A percentile compares a stretch with the other conserved stretches of the same genome.
These are phyloP conservation scores for Hirudo medicinalis DNA, from an alignment of 1,140 invertebrate species.

Conservation along the genomic window DNA sequence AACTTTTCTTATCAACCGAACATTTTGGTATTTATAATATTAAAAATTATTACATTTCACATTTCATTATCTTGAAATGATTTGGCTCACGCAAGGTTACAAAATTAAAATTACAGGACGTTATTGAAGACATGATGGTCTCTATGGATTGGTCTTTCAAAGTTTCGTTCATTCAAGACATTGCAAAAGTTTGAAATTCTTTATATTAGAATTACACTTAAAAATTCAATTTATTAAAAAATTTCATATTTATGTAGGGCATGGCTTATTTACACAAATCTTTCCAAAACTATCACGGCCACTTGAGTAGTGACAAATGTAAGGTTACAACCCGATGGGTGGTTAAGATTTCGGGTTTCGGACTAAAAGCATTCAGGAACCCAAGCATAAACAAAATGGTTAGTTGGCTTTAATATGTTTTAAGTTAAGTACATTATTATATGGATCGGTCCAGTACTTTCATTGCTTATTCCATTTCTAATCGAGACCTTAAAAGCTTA, in stretches of 20 bases:
- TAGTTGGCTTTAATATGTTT: too few species aligned
- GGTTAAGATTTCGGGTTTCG: neutral
- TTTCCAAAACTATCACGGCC: constrained; percentile 46
- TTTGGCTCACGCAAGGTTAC: neutral
- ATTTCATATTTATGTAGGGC: constrained; percentile 33
- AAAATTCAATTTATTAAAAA: neutral
- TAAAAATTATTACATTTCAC: too few species aligned
- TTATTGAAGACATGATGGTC: neutral
- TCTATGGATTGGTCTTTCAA: constrained; percentile 71
- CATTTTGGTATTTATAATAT: too few species aligned
- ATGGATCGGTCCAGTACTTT: too few species aligned
- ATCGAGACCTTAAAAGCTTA: too few species aligned
- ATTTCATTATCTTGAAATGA: neutral
- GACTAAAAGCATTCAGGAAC: neutral
- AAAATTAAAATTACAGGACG: neutral
- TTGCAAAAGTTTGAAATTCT: constrained; percentile 50
- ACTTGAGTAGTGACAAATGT: constrained; percentile 8
- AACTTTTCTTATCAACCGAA: too few species aligned
- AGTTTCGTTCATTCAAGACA: constrained; percentile 77
- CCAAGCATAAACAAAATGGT: neutral
- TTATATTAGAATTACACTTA: neutral
- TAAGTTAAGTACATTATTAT: too few species aligned
- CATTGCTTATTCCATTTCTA: too few species aligned
- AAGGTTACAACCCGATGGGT: constrained; percentile 3
- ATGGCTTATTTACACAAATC: constrained; percentile 74